Base-by-base conservation (phyloP, 23 tunicate species). In the Styela clava region DNA sequence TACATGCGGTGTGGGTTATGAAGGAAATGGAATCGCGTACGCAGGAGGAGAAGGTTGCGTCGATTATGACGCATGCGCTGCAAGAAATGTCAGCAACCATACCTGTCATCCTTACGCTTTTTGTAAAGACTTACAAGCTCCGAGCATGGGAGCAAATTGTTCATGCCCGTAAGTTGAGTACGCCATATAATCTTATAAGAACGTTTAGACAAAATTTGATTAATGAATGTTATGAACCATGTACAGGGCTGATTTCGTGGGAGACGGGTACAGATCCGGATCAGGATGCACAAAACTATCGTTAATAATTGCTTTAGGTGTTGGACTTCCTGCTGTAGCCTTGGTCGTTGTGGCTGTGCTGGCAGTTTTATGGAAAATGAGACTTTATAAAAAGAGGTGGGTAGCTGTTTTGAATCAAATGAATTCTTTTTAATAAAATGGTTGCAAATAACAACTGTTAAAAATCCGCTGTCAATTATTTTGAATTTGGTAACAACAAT, bases 21-120 rank as follows among this genome's bases (percentile, higher is more conserved):
- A 44, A 5, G 56, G 56, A 44, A 44, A 44, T 44, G 56, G 56
- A 7, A 44, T 44, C 12, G 12, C 56, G 56, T 44, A 44, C 56
- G 56, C 7, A 7, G 73, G 27, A 22, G 88, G 88, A 30, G 74
- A 74, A 19, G 95, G 95, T 2, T 89, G 95, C 64, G 22, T 35
- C 23, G 69, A 89, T 74, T 62, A 74, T 28, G 62, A 89, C 74
- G 86, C 86, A 2, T 89, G 95, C 35, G 16, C 25, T 44, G 56
- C 56, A 44, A 44, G 56, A 44, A 44, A 44, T 12, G 56, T 44
- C 56, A 44, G 9, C 7, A 44, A 44, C 12, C 56, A 44, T 44
- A 44, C 56, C 33, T 85, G 88, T 61, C 62, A 35, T 22, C 1
- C 78, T 61, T 5, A 31, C 1, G 88, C 88, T 1, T 2, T 69